These are phyloP conservation scores for Pachyramphus minor DNA, from an alignment of 2,113 vertebrate species.

Conservation along the genomic window DNA sequence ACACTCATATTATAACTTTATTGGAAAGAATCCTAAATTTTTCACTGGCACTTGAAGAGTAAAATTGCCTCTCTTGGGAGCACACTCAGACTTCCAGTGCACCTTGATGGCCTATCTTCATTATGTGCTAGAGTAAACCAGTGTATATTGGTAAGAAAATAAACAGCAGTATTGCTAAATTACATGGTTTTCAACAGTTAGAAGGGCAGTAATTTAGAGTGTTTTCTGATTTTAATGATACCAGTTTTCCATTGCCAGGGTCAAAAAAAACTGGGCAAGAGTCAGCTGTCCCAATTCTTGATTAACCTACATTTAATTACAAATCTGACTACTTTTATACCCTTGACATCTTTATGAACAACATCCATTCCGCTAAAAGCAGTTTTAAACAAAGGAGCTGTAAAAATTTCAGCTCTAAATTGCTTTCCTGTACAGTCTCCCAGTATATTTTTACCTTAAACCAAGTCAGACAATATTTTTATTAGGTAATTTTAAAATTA, in stretches of 20 bases:
- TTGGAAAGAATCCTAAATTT: not conserved
- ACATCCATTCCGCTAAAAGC: not conserved
- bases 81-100: not conserved
- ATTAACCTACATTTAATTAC: not conserved
- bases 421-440: not conserved
- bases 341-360: not conserved
- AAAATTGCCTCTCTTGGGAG: not conserved
- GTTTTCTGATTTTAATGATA: not conserved
- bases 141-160: not conserved
- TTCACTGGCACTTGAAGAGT: not conserved
- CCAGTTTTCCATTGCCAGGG: not conserved
- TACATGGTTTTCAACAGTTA: not conserved
- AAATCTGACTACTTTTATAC: not conserved
- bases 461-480: not conserved
- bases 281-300: not conserved
- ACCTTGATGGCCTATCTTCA: not conserved
- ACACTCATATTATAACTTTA: not conserved
- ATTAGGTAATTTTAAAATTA: not conserved
- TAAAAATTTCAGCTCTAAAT: not conserved
- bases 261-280: accelerated
- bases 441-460: not conserved
- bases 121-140: not conserved
- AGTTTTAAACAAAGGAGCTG: not conserved
- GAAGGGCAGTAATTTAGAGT: not conserved
- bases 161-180: not conserved